Evolutionary conservation across 1,140 invertebrate species (phyloP).

Genomic region (Zophobas morio): DNA sequence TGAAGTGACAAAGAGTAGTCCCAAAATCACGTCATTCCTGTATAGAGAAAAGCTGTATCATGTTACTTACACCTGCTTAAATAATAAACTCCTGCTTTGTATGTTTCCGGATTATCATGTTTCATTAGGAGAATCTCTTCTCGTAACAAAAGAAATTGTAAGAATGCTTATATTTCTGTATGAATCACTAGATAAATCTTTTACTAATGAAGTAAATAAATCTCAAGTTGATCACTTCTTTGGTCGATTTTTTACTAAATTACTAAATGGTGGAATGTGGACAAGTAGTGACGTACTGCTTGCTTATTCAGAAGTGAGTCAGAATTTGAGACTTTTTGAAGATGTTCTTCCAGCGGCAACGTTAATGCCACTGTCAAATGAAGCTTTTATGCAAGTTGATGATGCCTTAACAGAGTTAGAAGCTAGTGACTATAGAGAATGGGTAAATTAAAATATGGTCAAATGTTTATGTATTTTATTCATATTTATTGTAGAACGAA

Average conservation of each 20-base stretch:
- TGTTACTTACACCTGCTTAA: conserved; percentile 70
- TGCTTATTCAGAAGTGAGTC: conserved; percentile 13
- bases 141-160: conserved; percentile 69
- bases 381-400: conserved; percentile 83
- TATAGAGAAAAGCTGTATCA: conserved; percentile 71
- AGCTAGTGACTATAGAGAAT: conserved; percentile 86
- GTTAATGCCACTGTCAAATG: conserved; percentile 78
- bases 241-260: conserved; percentile 69
- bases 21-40: conserved; percentile 72
- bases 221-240: conserved; percentile 72
- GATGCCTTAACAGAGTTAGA: conserved; percentile 85
- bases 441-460: conserved; percentile 70
- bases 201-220: conserved; percentile 66
- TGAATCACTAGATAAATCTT: conserved; percentile 70
- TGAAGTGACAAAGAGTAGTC: conserved; percentile 73
- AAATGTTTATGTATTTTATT: background rate
- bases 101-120: conserved; percentile 70
- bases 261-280: conserved; percentile 65
- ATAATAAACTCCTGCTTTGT: conserved; percentile 71
- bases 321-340: conserved; percentile 61
- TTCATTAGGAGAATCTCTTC: conserved; percentile 68
- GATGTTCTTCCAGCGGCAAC: conserved; percentile 69
- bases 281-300: conserved; percentile 57
- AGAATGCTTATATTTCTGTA: conserved; percentile 71
- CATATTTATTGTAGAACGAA: conserved; percentile 75